These are phyloP conservation scores for Diceros bicornis DNA, from an alignment of 2,797 vertebrate genomes.

Conservation along the genomic window DNA sequence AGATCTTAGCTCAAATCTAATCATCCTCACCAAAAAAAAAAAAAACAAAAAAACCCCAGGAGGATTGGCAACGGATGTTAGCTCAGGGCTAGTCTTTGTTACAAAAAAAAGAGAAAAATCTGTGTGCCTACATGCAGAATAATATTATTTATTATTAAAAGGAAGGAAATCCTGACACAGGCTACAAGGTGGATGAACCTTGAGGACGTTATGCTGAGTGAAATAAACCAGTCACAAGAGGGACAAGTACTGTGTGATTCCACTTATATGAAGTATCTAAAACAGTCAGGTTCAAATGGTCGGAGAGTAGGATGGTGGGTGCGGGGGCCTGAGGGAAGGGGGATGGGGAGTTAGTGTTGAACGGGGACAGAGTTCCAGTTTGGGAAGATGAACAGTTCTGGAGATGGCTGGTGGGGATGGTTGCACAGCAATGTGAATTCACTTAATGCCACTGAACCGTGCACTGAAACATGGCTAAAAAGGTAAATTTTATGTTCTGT, in stretches of 20 bases:
- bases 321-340: neutral
- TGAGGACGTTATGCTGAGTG: fast-evolving
- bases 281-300: neutral
- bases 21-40: no score
- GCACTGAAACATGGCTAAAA: neutral
- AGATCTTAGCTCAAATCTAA: no score
- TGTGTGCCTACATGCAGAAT: fast-evolving
- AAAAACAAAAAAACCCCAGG: no score
- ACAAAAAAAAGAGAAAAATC: no score
- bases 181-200: fast-evolving
- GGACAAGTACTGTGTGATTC: fast-evolving
- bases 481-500: neutral
- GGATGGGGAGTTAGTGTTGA: fast-evolving
- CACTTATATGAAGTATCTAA: fast-evolving
- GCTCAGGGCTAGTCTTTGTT: no score
- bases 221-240: fast-evolving
- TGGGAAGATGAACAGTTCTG: fast-evolving
- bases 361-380: neutral
- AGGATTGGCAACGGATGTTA: no score
- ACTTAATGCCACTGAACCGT: fast-evolving
- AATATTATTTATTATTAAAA: fast-evolving
- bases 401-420: fast-evolving
- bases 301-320: neutral
- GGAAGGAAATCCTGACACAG: fast-evolving
- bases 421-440: fast-evolving